Conservation (phyloP, 2,113 vertebrate species). For the Sarotherodon lohbergeri region DNA sequence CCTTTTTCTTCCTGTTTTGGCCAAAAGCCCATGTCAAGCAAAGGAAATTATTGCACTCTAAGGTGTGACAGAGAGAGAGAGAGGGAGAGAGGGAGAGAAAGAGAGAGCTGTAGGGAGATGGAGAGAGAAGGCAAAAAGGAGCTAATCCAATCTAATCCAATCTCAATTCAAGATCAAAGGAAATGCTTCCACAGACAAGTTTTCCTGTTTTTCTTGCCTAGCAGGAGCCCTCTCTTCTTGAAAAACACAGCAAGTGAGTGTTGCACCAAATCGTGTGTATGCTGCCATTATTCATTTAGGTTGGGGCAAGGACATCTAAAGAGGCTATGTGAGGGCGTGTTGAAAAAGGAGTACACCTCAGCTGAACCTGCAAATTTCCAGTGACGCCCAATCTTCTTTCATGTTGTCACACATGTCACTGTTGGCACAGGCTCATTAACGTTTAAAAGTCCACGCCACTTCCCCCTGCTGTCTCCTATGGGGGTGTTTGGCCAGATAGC, state of each 20-base stretch:
- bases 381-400: background rate
- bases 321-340: background rate
- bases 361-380: background rate
- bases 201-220: conserved; percentile 25
- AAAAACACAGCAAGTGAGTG: conserved; percentile 1
- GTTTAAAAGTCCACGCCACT: background rate
- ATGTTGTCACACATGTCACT: background rate
- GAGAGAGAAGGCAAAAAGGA: conserved; percentile 5
- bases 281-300: background rate
- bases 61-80: background rate
- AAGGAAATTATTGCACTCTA: conserved; percentile 12
- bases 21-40: conserved; percentile 22
- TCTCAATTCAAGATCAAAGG: conserved; percentile 59
- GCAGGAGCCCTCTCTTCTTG: background rate
- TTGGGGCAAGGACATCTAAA: background rate
- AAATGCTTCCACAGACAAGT: conserved; percentile 17
- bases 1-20: conserved; percentile 22
- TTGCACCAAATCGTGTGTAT: background rate
- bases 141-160: conserved; percentile 54
- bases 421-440: background rate
- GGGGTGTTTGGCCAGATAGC: background rate
- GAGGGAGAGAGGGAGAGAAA: background rate
- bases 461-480: background rate
- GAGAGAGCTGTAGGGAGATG: background rate
- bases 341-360: conserved; percentile 5